Conservation (phyloP, 1,140 invertebrate species). For the Ladona fulva region DNA sequence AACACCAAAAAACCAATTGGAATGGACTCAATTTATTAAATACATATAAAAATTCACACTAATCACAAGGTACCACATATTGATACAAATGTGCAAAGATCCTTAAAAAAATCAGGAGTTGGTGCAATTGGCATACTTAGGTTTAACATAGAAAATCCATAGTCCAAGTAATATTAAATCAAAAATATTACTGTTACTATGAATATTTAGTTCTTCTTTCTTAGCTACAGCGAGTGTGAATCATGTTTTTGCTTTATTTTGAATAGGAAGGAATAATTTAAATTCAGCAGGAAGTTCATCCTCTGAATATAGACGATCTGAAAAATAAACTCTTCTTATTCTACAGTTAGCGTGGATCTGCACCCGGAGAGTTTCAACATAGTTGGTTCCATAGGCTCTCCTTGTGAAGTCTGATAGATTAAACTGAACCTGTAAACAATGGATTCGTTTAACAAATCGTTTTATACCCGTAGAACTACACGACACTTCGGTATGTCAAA, state of each 20-base stretch:
- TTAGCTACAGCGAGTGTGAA: background rate
- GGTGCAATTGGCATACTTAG: no score
- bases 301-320: conserved; percentile 96
- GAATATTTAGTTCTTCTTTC: background rate
- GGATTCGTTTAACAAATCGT: no score
- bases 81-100: no score
- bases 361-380: conserved; percentile 95
- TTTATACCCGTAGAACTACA: no score
- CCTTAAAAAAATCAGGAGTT: no score
- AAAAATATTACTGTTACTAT: background rate
- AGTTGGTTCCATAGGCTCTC: conserved; percentile 97
- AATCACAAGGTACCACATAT: no score
- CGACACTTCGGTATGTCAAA: conserved; percentile 32
- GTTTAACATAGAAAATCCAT: no score
- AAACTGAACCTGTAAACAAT: conserved; percentile 69
- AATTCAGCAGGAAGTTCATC: conserved; percentile 99
- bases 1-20: no score
- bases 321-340: conserved; percentile 96
- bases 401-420: conserved; percentile 97
- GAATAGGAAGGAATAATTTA: conserved; percentile 91
- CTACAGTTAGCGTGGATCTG: conserved; percentile 99
- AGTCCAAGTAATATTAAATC: background rate
- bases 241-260: conserved; percentile 56
- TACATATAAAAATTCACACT: no score
- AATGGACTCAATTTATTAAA: no score